Conservation (phyloP, 2,797 vertebrate genomes). For the Oryzias dopingdopingensis region DNA sequence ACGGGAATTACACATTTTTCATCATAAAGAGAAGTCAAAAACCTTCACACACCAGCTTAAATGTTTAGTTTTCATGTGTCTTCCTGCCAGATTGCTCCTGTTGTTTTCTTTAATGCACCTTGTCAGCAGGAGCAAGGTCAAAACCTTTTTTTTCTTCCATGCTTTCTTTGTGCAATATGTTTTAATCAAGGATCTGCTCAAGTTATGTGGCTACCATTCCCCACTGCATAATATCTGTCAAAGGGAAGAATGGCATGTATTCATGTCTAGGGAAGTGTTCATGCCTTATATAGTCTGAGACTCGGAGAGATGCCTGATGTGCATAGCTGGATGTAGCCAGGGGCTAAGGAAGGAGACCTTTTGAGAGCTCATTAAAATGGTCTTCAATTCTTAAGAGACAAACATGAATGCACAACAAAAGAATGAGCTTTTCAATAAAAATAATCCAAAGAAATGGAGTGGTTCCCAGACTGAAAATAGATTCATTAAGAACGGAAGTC, state of each 20-base stretch:
- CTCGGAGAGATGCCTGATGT: slow-evolving; percentile 61
- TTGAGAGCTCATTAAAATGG: slow-evolving; percentile 72
- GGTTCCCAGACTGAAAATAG: slow-evolving; percentile 43
- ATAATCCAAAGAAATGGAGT: slow-evolving; percentile 59
- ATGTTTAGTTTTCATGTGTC: slow-evolving; percentile 16
- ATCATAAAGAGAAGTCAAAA: slow-evolving; percentile 12
- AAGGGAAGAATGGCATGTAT: slow-evolving; percentile 77
- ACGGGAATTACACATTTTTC: slow-evolving; percentile 14
- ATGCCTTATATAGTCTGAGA: slow-evolving; percentile 77
- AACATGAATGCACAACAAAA: slow-evolving; percentile 53
- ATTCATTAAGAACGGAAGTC: slow-evolving; percentile 44
- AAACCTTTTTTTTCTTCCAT: slow-evolving; percentile 28
- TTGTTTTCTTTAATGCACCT: slow-evolving; percentile 21
- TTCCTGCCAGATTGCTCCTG: slow-evolving; percentile 23
- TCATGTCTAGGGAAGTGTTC: slow-evolving; percentile 70
- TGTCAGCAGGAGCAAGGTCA: slow-evolving; percentile 13
- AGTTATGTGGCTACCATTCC: slow-evolving; percentile 49
- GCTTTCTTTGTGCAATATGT: slow-evolving; percentile 45
- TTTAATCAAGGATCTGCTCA: slow-evolving; percentile 60
- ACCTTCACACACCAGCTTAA: slow-evolving; percentile 10
- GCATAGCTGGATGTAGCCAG: slow-evolving; percentile 64
- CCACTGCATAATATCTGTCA: slow-evolving; percentile 70
- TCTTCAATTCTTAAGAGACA: slow-evolving; percentile 63
- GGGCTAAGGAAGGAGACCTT: slow-evolving; percentile 68
- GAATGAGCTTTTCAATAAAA: slow-evolving; percentile 52